Evolutionary conservation across 1,140 invertebrate species (phyloP).

Genomic region (Euwallacea similis): DNA sequence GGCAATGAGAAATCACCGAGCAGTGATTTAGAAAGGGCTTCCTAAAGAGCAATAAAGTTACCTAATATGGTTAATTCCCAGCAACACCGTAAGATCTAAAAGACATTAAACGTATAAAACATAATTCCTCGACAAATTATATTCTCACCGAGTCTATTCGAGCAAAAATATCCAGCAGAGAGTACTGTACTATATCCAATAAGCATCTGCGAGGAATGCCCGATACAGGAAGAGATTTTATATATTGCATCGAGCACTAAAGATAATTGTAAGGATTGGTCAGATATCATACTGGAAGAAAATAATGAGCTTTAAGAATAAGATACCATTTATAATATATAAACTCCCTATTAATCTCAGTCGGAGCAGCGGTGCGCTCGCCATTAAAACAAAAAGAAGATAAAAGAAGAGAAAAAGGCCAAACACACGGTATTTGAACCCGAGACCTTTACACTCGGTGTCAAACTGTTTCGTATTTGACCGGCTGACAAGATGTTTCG

Average conservation of each 20-base stretch:
- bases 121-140: slow-evolving; percentile 10
- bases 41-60: too few species aligned
- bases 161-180: slow-evolving; percentile 21
- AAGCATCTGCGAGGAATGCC: slow-evolving; percentile 24
- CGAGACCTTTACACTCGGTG: slow-evolving; percentile 49
- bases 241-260: slow-evolving; percentile 37
- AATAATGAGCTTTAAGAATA: slow-evolving; percentile 40
- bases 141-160: slow-evolving; percentile 20
- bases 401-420: slow-evolving; percentile 32
- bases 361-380: slow-evolving; percentile 39
- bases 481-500: slow-evolving; percentile 4
- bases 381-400: slow-evolving; percentile 43
- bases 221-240: slow-evolving; percentile 40
- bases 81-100: background rate
- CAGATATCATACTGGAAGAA: slow-evolving; percentile 40
- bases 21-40: too few species aligned
- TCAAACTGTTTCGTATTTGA: slow-evolving; percentile 42
- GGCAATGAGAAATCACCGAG: too few species aligned
- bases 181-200: slow-evolving; percentile 31
- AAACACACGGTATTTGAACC: slow-evolving; percentile 51
- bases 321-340: slow-evolving; percentile 44
- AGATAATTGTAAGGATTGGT: slow-evolving; percentile 41
- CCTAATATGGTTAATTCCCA: too few species aligned
- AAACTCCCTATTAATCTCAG: slow-evolving; percentile 49
- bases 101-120: background rate